Evolutionary conservation across 2,797 vertebrate genomes (phyloP).

Genomic region (Lithobates pipiens): DNA sequence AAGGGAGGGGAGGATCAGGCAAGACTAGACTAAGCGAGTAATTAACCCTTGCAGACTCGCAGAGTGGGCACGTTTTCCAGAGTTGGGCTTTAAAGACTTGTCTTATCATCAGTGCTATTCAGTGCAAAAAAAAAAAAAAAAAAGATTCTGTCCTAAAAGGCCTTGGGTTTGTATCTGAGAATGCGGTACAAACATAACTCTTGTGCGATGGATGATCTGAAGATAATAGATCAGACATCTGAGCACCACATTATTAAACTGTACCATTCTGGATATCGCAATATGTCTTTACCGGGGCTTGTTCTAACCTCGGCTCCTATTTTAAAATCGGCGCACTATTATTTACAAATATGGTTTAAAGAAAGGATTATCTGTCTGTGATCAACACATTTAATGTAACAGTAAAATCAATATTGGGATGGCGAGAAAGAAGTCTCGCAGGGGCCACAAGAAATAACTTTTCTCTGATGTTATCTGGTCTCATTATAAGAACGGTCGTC

Average conservation of each 20-base stretch:
- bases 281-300: not conserved
- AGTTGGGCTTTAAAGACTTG: not conserved
- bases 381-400: constrained; percentile 46
- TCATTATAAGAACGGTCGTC: constrained; percentile 39
- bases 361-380: constrained; percentile 25
- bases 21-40: too few relatives aligned
- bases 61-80: not conserved
- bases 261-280: not conserved
- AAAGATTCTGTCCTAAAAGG: not conserved
- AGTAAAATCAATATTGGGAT: constrained; percentile 50
- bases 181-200: not conserved
- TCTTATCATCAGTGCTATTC: not conserved
- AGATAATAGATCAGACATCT: not conserved
- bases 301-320: not conserved
- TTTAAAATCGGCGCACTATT: not conserved
- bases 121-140: not conserved
- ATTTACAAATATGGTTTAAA: constrained; percentile 17
- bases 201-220: not conserved
- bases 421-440: constrained; percentile 30
- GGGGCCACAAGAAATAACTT: constrained; percentile 44
- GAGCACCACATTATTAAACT: not conserved
- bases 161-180: not conserved
- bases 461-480: constrained; percentile 43
- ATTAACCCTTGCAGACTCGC: too few relatives aligned
- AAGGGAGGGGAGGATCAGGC: too few relatives aligned